Evolutionary conservation across 2,888 invertebrate genomes (phyloP).

Genomic region (Tuberolachnus salignus): DNA sequence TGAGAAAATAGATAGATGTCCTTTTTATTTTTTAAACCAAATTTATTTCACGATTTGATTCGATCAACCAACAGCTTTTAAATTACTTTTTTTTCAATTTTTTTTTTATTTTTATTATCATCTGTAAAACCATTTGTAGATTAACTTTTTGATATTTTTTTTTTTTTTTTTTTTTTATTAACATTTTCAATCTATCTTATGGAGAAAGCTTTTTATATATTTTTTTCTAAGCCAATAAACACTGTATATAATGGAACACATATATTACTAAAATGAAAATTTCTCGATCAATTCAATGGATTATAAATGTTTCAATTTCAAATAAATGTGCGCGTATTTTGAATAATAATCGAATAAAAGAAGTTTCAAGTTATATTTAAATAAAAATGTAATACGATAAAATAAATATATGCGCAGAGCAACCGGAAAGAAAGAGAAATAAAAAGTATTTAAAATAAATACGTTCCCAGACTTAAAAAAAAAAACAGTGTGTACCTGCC

Average conservation of each 20-base stretch:
- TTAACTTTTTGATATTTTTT: not conserved
- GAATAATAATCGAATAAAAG: not conserved
- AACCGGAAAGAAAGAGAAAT: not conserved
- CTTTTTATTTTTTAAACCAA: not conserved
- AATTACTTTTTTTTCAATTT: too few species aligned
- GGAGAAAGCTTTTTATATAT: not conserved
- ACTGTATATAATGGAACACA: too few species aligned
- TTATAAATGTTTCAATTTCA: slow-evolving; percentile 9
- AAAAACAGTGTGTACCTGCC: too few species aligned
- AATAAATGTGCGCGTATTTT: not conserved
- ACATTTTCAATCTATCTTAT: not conserved
- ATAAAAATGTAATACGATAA: not conserved
- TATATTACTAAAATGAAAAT: not conserved
- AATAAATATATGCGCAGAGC: not conserved
- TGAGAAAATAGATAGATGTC: not conserved
- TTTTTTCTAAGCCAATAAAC: not conserved
- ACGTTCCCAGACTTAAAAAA: too few species aligned
- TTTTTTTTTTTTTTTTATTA: slow-evolving; percentile 10
- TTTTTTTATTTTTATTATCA: not conserved
- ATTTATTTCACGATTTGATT: not conserved
- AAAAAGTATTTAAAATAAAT: not conserved
- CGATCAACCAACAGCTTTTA: not conserved
- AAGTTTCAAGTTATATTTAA: not conserved
- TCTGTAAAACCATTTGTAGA: not conserved
- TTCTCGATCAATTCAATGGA: not conserved